Evolutionary conservation across 2,888 invertebrate genomes (phyloP), one percentile per base, ranked within the genome.

Genomic region (Plutella xylostella): DNA sequence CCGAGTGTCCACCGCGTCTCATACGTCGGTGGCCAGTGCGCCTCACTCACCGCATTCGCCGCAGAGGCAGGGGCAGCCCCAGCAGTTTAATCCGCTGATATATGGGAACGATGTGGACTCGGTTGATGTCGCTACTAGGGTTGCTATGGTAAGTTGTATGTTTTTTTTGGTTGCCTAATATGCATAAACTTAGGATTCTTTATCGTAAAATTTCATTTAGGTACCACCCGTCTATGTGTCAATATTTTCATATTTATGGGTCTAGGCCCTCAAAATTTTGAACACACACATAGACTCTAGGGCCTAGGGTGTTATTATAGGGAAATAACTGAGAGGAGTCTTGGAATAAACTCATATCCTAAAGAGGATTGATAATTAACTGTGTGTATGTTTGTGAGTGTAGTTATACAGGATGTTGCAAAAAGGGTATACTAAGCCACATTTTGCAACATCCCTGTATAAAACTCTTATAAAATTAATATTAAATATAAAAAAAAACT

Each of bases 111-210:
- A 99, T 70, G 95, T 98, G 0, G 99, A 99, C 72, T 97, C 97
- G 0, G 98, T 99, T 0, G 99, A 99, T 73, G 92, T 99, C 17
- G 98, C 99, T 7, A 98, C 97, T 0, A 84, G 99, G 50, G 97
- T 99, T 38, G 98, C 98, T 12, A 97, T 98, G 97, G 97, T 93
- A 25, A 39, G 28, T 25, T n/a, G 25, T 25, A 28, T 28, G 3
- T 6, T n/a, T n/a, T n/a, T n/a, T n/a, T 25, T 25, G 5, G 6
- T 7, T 25, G 9, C 25, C 25, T 25, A 5, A 9, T 25, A 25
- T 9, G 9, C 25, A 25, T 25, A 9, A 9, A 25, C 25, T 25
- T 25, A 7, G 9, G 9, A 25, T 25, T 25, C n/a, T n/a, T n/a
- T n/a, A n/a, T n/a, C n/a, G n/a, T n/a, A n/a, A n/a, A n/a, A 25